These are phyloP conservation scores for Protosalanx chinensis DNA, from an alignment of 2,797 vertebrate species.

Conservation along the genomic window DNA sequence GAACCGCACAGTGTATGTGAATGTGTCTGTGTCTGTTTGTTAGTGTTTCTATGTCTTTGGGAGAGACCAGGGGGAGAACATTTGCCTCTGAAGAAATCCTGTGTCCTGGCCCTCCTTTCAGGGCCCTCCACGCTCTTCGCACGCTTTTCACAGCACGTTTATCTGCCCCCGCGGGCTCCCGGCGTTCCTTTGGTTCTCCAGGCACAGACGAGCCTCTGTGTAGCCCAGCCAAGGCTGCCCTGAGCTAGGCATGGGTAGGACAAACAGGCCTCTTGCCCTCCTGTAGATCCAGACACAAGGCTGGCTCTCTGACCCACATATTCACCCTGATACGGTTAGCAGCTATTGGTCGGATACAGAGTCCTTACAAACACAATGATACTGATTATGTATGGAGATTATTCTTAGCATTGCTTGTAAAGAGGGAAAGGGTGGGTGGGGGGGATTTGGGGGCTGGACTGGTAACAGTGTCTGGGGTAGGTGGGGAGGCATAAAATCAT, in stretches of 20 bases:
- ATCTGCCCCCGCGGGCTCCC: constrained; percentile 61
- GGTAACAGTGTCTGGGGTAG: constrained; percentile 25
- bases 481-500: constrained; percentile 35
- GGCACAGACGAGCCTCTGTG: constrained; percentile 70
- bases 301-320: constrained; percentile 60
- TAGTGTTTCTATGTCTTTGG: neutral
- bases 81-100: constrained; percentile 50
- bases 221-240: constrained; percentile 29
- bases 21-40: constrained; percentile 29
- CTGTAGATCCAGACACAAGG: constrained; percentile 58
- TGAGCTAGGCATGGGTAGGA: constrained; percentile 28
- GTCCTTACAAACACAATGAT: constrained; percentile 32
- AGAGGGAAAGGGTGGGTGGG: constrained; percentile 12
- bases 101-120: constrained; percentile 61
- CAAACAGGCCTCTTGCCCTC: constrained; percentile 46
- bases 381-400: constrained; percentile 51
- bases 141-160: constrained; percentile 60
- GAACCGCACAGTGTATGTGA: constrained; percentile 51
- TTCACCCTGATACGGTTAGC: constrained; percentile 3
- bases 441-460: constrained; percentile 45
- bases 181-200: constrained; percentile 53
- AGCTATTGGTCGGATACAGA: constrained; percentile 31
- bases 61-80: constrained; percentile 7
- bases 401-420: constrained; percentile 33
- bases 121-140: constrained; percentile 57